Evolutionary conservation across 2,797 vertebrate genomes (phyloP).

Genomic region (Rhinoraja longicauda): DNA sequence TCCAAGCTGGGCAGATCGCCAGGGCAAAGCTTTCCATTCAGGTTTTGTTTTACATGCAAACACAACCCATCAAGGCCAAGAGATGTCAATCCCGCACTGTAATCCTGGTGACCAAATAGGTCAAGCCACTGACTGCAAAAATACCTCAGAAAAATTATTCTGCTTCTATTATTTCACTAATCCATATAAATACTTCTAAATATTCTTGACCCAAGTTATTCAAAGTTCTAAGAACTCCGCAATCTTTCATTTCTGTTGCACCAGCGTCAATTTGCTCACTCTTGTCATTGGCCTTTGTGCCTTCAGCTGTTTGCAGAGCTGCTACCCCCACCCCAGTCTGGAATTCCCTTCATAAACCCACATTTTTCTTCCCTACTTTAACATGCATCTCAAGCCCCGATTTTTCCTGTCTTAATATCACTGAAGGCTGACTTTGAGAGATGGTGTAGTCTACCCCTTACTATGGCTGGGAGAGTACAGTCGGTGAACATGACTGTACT

Average conservation of each 20-base stretch:
- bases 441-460: too few species aligned
- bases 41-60: not conserved
- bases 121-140: not conserved
- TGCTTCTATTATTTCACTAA: not conserved
- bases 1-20: not conserved
- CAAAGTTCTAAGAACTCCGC: not conserved
- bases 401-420: too few species aligned
- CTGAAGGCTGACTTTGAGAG: too few species aligned
- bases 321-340: too few species aligned
- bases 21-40: not conserved
- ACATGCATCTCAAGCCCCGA: too few species aligned
- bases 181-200: not conserved
- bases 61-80: conserved; percentile 16
- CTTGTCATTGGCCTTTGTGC: not conserved
- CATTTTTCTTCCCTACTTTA: too few species aligned
- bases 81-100: conserved; percentile 1
- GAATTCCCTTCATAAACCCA: too few species aligned
- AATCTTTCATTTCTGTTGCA: not conserved
- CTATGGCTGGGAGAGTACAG: too few species aligned
- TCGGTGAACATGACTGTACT: too few species aligned
- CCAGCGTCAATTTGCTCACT: not conserved
- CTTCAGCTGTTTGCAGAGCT: not conserved
- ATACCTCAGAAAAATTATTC: not conserved
- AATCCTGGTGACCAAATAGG: not conserved
- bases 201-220: not conserved